These are phyloP conservation scores for Peromyscus californicus DNA, from an alignment of 2,113 vertebrate genomes.

Conservation along the genomic window DNA sequence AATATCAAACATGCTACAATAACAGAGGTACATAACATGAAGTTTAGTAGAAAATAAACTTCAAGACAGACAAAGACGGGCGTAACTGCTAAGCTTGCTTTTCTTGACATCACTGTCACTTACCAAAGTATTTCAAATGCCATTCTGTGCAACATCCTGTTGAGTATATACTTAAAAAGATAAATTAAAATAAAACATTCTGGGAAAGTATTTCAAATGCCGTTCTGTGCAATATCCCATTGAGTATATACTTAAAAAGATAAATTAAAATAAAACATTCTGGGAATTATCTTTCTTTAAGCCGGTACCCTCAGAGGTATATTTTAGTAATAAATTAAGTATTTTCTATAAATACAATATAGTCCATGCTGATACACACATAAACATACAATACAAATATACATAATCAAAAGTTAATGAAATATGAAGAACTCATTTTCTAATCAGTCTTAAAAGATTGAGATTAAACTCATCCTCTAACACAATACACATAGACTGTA, in stretches of 20 bases:
- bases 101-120: background rate
- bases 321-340: conserved; percentile 54
- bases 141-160: background rate
- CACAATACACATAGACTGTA: background rate
- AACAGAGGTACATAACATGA: background rate
- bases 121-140: conserved; percentile 19
- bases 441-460: conserved; percentile 50
- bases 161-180: background rate
- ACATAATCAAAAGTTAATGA: conserved; percentile 50
- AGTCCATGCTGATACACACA: background rate
- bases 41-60: conserved; percentile 30
- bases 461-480: conserved; percentile 18
- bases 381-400: background rate
- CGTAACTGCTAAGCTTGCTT: background rate
- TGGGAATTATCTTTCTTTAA: conserved; percentile 42
- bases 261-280: background rate
- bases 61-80: background rate
- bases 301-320: background rate
- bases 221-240: background rate
- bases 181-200: background rate
- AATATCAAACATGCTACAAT: background rate
- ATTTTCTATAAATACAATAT: conserved; percentile 43
- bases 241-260: background rate
- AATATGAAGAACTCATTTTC: conserved; percentile 62
- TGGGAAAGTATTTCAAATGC: conserved; percentile 10